Percentiles rank a stretch among this genome's conserved stretches.
These are phyloP conservation scores for Rhingia rostrata DNA, from an alignment of 2,888 invertebrate genomes.

Conservation along the genomic window DNA sequence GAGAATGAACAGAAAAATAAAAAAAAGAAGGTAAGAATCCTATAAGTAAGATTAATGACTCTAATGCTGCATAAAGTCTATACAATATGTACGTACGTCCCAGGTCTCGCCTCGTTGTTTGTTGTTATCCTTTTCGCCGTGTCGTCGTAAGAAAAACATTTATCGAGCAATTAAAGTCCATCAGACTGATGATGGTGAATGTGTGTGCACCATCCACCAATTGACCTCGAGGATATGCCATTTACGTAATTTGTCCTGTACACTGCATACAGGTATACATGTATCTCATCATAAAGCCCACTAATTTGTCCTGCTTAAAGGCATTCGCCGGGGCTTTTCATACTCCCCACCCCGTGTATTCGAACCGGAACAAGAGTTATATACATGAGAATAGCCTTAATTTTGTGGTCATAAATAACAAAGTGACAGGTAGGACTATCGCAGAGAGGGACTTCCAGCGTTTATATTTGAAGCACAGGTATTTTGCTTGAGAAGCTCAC, in stretches of 20 bases:
- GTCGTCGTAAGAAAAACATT: constrained; percentile 64
- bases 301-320: constrained; percentile 75
- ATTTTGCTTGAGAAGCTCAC: constrained; percentile 38
- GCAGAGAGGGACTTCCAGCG: constrained; percentile 48
- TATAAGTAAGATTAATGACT: constrained; percentile 69
- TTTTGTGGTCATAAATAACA: constrained; percentile 74
- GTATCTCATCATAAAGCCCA: constrained; percentile 72
- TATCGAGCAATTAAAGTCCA: constrained; percentile 74
- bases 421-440: constrained; percentile 74
- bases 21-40: constrained; percentile 39
- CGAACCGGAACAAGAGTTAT: constrained; percentile 61
- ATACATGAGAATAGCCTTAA: constrained; percentile 74
- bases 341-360: constrained; percentile 4
- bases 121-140: constrained; percentile 67
- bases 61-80: background rate
- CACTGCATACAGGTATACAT: constrained; percentile 27
- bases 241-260: constrained; percentile 70
- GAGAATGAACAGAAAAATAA: background rate
- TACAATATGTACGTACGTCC: background rate
- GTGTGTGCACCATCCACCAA: constrained; percentile 18
- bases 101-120: constrained; percentile 44
- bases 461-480: constrained; percentile 42
- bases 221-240: constrained; percentile 62
- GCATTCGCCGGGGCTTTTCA: constrained; percentile 11
- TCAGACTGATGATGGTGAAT: constrained; percentile 58